Conservation (phyloP, 2,797 vertebrate genomes). For the Coregonus suidteri region DNA sequence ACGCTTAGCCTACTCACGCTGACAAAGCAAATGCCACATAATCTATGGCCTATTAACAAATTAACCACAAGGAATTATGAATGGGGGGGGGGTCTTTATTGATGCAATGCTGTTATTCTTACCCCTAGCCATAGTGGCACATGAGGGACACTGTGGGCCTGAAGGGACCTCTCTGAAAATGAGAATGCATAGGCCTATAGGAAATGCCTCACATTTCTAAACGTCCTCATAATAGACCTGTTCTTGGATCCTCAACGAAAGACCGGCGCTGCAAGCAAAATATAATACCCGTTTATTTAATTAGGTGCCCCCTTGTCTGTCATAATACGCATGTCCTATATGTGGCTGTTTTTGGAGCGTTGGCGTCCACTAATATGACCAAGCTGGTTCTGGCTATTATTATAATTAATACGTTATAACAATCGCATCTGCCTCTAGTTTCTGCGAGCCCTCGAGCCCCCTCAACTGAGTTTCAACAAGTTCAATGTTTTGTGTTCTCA, state of each 20-base stretch:
- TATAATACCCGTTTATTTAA: not conserved
- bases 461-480: slow-evolving; percentile 62
- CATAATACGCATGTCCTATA: slow-evolving; percentile 12
- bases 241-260: slow-evolving; percentile 1
- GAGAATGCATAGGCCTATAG: not conserved
- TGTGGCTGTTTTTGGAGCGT: slow-evolving; percentile 13
- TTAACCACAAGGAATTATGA: not conserved
- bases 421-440: slow-evolving; percentile 64
- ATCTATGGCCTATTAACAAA: not conserved
- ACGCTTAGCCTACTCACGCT: not conserved
- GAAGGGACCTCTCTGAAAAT: not conserved
- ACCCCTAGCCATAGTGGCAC: not conserved
- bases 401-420: slow-evolving; percentile 59
- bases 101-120: not conserved
- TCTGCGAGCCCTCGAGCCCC: slow-evolving; percentile 50
- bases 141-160: not conserved
- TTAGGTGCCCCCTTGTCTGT: slow-evolving; percentile 14
- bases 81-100: not conserved
- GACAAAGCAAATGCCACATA: slow-evolving; percentile 2
- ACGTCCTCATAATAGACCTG: not conserved
- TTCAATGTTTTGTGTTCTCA: slow-evolving; percentile 63
- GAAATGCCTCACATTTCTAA: not conserved
- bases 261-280: not conserved
- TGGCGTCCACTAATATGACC: slow-evolving; percentile 31
- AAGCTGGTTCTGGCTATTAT: slow-evolving; percentile 46